phyloP scores from a whole-genome alignment of 2,888 invertebrate species.

The Heteropelma amictum region DNA sequence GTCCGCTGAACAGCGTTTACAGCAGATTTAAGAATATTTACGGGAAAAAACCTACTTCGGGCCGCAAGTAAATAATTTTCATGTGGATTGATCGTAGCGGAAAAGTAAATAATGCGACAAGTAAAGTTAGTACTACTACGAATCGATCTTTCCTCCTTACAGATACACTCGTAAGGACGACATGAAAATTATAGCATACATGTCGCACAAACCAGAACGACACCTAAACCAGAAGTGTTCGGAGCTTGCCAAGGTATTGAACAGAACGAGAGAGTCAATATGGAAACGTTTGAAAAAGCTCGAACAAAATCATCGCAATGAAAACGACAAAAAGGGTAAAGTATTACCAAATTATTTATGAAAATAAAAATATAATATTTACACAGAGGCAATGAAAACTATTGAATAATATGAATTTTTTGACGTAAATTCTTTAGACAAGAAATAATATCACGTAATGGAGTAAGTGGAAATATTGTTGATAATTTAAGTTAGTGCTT shows the following conservation, averaged over 20 bases:
- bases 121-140: no score
- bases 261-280: conserved; percentile 63
- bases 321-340: conserved; percentile 23
- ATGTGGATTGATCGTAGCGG: no score
- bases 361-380: neutral
- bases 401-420: no score
- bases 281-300: conserved; percentile 56
- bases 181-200: conserved; percentile 59
- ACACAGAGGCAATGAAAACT: neutral
- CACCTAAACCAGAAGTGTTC: conserved; percentile 47
- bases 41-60: neutral
- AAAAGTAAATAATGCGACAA: no score
- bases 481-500: no score
- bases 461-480: no score
- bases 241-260: conserved; percentile 62
- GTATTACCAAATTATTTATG: neutral
- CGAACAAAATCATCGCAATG: neutral
- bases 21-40: conserved; percentile 64
- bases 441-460: no score
- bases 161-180: conserved; percentile 64
- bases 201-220: conserved; percentile 42
- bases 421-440: no score
- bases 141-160: conserved; percentile 27
- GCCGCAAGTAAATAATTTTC: no score
- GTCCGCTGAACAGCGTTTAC: conserved; percentile 65